Evolutionary conservation across 2,888 invertebrate species (phyloP), one percentile per base, ranked within the genome.

Genomic region (Baronia brevicornis): DNA sequence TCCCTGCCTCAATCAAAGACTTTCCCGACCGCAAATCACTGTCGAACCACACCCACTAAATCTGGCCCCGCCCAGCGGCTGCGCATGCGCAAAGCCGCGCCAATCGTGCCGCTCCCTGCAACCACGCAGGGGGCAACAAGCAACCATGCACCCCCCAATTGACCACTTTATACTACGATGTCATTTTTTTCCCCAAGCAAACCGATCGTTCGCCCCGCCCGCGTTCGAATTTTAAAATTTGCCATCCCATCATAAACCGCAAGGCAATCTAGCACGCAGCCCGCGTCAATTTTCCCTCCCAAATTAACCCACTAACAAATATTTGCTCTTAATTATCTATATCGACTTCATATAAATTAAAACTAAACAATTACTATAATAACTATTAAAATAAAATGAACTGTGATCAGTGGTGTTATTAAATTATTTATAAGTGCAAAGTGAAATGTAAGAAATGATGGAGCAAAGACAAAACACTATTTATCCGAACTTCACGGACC

Each of bases 21-120:
- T 70, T 65, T 48, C 36, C 48, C 60, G 66, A 80, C 82, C 82
- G 79, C 82, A 84, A 82, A 84, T 84, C 82, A 80, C 74, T 54
- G 72, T 60, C 44, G 61, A 60, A 74, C 73, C 78, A 78, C 79
- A 71, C 79, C 79, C 74, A 62, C 68, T 50, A 63, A 71, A 71
- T 65, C 64, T 59, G 64, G 62, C 64, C 57, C 59, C 80, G 75
- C 82, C 68, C 37, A 18, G 21, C n/a, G 35, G 19, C 33, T 41
- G 45, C 78, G 75, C 82, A 74, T 69, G 80, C 80, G 82, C 62
- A 1, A 0, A 7, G 7, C 15, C 38, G n/a, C 13, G 29, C 82
- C 82, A 82, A 84, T 80, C 60, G 49, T 21, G 43, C 10, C 35
- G 18, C 44, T 20, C 34, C 28, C 47, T 37, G 37, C 54, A 58